Evolutionary conservation across 1,140 invertebrate species (phyloP), one percentile per base, ranked within the genome.

Genomic region (Nasonia longicornis): DNA sequence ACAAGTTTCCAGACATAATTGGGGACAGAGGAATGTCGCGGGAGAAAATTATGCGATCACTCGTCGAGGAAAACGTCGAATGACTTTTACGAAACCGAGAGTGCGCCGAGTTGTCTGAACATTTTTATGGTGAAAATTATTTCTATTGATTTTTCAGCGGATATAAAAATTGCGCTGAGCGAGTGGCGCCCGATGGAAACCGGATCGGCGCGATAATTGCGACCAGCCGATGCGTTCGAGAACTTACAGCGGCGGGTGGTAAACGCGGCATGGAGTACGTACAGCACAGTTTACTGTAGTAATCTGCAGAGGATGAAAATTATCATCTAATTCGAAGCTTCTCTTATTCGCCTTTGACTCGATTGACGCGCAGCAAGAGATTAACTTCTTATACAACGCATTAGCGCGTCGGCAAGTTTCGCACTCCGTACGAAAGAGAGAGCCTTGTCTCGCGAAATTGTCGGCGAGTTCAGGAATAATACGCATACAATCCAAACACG

Each of bases 211-310:
- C 70, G 31, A 42, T 71, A 42, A 71, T 71, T 71, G 35, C 35
- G n/a, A 31, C 35, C 16, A 71, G 70, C 38, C 31, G 70, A 71
- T 71, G 45, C 45, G 63, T 10, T 12, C 70, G 38, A 38, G 69
- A 70, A 35, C 16, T 35, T 42, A 11, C n/a, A 20, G 70, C 70
- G 45, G 70, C 70, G 70, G 70, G 38, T 71, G 70, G 70, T 71
- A 71, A 38, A 20, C 22, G 20, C 38, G 69, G 16, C 31, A 70
- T 31, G 3, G 7, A 38, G 14, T 70, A 26, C 35, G 66, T 42
- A 52, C 0, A 3, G 35, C 31, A 70, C 69, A 70, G 26, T 71
- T 42, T 14, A 42, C 22, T 29, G 8, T 42, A 71, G 26, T 26
- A 26, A 26, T 26, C 26, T 26, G 26, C 14, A 1, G 29, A 14